Evolutionary conservation across 2,797 vertebrate genomes (phyloP), one percentile per base, ranked within the genome.

Genomic region (Oreortyx pictus): DNA sequence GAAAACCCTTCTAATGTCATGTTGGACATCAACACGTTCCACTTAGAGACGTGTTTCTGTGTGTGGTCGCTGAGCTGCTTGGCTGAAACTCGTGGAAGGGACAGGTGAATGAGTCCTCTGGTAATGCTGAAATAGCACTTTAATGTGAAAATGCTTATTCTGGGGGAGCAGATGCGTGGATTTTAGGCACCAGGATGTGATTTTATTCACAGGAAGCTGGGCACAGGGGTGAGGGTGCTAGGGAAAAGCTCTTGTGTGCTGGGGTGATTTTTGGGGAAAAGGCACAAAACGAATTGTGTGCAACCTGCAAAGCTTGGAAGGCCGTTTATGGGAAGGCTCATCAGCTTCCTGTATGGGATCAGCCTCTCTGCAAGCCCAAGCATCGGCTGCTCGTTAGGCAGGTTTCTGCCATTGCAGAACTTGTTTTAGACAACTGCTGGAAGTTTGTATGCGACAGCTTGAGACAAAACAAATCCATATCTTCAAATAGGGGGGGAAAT

Each of bases 381-480:
- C 60, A 54, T 8, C 50, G 78, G 71, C 57, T 39, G 80, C 93
- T 94, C 11, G 49, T 66, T 91, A 0, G 0, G 72, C 84, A 50
- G 88, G 71, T 93, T 93, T 88, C 0, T 0, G 23, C 68, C 49
- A 33, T 50, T 64, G 65, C 86, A 77, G 31, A 91, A 75, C 65
- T 92, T 65, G 81, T 88, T 94, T 70, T 29, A 85, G 71, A 74
- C 78, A 87, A 57, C 71, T 13, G 6, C 71, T 67, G 61, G 4
- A 6, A 86, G 77, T 91, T 74, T 54, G 74, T 77, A 85, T 82
- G 93, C 72, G 93, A 18, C 49, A 88, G 60, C 16, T 76, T 76
- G 74, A 80, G 70, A 88, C 93, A 49, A 93, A 94, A 80, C 78
- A 93, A 71, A 90, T 91, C 27, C 41, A 27, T 47, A 29, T 54